A percentile compares a stretch with the other conserved stretches of the same genome.
phyloP scores from a whole-genome alignment of 2,797 vertebrate species.

The Trichosurus vulpecula region DNA sequence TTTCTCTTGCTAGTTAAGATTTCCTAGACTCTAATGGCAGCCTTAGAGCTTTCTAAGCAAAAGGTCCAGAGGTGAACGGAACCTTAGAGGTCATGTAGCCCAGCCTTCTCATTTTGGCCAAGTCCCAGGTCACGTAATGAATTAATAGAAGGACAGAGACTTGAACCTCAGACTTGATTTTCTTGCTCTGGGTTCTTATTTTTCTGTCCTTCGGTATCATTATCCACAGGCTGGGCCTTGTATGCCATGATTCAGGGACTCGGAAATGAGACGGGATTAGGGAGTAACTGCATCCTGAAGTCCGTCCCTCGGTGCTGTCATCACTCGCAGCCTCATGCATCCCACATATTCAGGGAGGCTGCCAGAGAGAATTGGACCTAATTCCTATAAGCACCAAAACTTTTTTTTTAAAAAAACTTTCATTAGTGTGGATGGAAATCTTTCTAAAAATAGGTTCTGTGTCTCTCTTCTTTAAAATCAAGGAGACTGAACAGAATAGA shows the following conservation, averaged over 20 bases:
- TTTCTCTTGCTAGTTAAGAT: background rate
- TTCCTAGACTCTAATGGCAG: background rate
- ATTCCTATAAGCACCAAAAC: background rate
- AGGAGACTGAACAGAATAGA: background rate
- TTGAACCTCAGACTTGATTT: background rate
- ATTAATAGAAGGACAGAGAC: background rate
- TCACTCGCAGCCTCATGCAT: background rate
- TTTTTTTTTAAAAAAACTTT: background rate
- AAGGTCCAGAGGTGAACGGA: background rate
- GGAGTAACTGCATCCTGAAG: background rate
- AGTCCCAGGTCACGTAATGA: background rate
- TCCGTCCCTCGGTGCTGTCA: fast-evolving
- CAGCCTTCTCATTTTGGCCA: background rate
- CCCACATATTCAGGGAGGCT: background rate
- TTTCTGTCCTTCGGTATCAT: background rate
- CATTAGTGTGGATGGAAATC: background rate
- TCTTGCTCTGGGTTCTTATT: background rate
- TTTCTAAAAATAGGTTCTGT: background rate
- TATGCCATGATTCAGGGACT: background rate
- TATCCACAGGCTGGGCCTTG: background rate
- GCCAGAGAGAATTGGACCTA: background rate
- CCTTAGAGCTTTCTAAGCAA: background rate
- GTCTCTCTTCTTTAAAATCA: background rate
- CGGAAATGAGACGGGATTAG: background rate
- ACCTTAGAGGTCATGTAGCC: background rate